Evolutionary conservation across 1,140 invertebrate species (phyloP).

Genomic region (Lycorma delicatula): DNA sequence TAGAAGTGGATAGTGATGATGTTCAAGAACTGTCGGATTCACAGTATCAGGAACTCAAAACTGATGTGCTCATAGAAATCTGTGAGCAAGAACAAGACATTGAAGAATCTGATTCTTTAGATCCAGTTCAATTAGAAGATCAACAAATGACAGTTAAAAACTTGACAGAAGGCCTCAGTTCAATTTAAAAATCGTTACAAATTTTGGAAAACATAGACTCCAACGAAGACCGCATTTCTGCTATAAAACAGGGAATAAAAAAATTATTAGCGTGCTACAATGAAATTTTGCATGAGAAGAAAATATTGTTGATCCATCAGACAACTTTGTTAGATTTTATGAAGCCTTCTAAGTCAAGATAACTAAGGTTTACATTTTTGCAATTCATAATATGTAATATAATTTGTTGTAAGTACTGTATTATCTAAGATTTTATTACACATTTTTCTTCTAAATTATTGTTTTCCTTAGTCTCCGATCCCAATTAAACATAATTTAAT

Average conservation of each 20-base stretch:
- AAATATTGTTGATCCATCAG: neutral
- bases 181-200: neutral
- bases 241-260: neutral
- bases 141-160: neutral
- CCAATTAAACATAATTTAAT: too few relatives aligned
- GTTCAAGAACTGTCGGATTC: conserved; percentile 18
- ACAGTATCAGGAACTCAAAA: conserved; percentile 16
- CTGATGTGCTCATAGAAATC: conserved; percentile 12
- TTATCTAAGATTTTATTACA: too few relatives aligned
- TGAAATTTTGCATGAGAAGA: neutral
- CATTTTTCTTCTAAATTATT: too few relatives aligned
- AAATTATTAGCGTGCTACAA: neutral
- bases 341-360: neutral
- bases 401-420: too few relatives aligned
- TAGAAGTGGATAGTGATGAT: conserved; percentile 20
- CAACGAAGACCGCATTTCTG: neutral
- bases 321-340: neutral
- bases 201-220: neutral
- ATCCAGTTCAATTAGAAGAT: conserved; percentile 1
- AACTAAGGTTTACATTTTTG: too few relatives aligned
- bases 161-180: neutral
- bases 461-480: too few relatives aligned
- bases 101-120: neutral
- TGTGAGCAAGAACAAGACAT: neutral
- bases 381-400: too few relatives aligned